A percentile compares a stretch with the other conserved stretches of the same genome.
These are phyloP conservation scores for Microcebus jonahi DNA, from an alignment of 2,113 vertebrate species.

Conservation along the genomic window DNA sequence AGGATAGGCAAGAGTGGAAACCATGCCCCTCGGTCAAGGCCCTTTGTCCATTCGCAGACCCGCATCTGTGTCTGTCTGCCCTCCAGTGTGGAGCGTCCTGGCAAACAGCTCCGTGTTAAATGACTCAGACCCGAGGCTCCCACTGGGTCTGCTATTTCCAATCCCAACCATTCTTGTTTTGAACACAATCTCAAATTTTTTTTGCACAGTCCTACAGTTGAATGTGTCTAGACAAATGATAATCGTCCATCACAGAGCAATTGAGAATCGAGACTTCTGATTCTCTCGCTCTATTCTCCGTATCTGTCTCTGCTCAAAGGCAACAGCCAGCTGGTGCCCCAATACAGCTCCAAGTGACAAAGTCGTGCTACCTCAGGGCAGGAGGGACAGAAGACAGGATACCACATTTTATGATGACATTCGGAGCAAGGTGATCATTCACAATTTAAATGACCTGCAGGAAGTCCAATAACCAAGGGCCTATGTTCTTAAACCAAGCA, in stretches of 20 bases:
- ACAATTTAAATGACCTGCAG: not conserved
- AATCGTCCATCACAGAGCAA: not conserved
- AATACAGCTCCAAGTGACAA: not conserved
- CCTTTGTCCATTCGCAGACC: not conserved
- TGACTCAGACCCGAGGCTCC: not conserved
- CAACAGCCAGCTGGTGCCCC: not conserved
- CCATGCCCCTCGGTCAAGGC: not conserved
- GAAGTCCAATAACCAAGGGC: not conserved
- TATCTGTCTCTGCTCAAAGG: not conserved
- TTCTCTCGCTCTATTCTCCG: not conserved
- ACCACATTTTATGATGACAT: too few relatives aligned
- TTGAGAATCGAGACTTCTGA: not conserved
- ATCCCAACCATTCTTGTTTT: not conserved
- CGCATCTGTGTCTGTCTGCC: not conserved
- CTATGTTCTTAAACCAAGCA: not conserved
- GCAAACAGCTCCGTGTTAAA: not conserved
- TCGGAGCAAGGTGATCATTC: not conserved
- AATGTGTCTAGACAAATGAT: not conserved
- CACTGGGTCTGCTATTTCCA: not conserved
- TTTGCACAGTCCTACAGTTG: not conserved
- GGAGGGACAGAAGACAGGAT: not conserved
- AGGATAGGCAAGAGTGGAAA: not conserved
- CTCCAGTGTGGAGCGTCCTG: not conserved
- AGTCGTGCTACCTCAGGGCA: not conserved
- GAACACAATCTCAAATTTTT: not conserved